Percentiles rank a stretch among this genome's conserved stretches.
Evolutionary conservation across 2,888 invertebrate genomes (phyloP).

Genomic region (Cybosia mesomella): DNA sequence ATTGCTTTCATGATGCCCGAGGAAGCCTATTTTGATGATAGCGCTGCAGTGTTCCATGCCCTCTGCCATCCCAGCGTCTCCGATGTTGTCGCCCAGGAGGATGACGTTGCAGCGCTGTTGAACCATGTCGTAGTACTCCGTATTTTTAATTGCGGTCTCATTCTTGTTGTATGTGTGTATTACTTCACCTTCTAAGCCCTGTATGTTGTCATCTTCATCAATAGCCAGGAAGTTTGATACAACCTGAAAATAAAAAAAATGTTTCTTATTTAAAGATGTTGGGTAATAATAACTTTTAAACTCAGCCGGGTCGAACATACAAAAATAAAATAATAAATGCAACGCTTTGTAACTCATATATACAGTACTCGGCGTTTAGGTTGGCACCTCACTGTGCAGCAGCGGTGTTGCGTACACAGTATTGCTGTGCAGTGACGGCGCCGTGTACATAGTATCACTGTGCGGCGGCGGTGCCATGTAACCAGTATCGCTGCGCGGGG

Average conservation of each 20-base stretch:
- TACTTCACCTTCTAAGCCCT: slow-evolving; percentile 91
- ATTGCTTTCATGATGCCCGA: slow-evolving; percentile 92
- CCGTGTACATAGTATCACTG: too few relatives aligned
- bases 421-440: too few relatives aligned
- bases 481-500: too few relatives aligned
- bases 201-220: slow-evolving; percentile 87
- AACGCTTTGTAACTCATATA: too few relatives aligned
- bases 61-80: slow-evolving; percentile 97
- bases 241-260: slow-evolving; percentile 78
- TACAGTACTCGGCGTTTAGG: too few relatives aligned
- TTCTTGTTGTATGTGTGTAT: slow-evolving; percentile 99
- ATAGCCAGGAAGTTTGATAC: slow-evolving; percentile 95
- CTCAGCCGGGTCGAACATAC: too few relatives aligned
- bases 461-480: too few relatives aligned
- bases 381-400: too few relatives aligned
- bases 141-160: slow-evolving; percentile 92
- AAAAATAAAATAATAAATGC: too few relatives aligned
- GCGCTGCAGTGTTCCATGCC: slow-evolving; percentile 92
- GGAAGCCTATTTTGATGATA: slow-evolving; percentile 96
- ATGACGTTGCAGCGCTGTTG: slow-evolving; percentile 92
- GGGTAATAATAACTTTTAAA: too few relatives aligned
- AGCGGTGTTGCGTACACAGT: too few relatives aligned
- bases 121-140: slow-evolving; percentile 92
- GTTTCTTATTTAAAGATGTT: not conserved
- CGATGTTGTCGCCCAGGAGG: slow-evolving; percentile 96